phyloP scores from a whole-genome alignment of 2,797 vertebrate genomes.

The Botia kubotai region DNA sequence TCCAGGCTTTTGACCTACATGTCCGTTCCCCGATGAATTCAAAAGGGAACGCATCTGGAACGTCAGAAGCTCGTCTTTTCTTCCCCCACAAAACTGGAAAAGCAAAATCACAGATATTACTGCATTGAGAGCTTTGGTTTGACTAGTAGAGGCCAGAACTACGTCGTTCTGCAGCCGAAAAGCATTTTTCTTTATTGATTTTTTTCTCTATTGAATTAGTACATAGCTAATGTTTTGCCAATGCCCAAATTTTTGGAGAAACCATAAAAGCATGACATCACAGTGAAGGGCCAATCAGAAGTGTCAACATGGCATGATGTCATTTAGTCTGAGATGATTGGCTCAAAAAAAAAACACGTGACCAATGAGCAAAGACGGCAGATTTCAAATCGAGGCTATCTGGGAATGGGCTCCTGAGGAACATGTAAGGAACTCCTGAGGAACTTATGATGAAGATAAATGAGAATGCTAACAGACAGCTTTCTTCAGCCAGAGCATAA shows the following conservation, averaged over 20 bases:
- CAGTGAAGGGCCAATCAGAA: not conserved
- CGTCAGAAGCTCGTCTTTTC: not conserved
- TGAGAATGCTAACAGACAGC: not conserved
- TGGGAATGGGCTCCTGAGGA: too few species aligned
- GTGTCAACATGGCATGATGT: not conserved
- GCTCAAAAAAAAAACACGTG: not conserved
- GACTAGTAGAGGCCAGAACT: not conserved
- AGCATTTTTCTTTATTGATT: not conserved
- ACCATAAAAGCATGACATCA: not conserved
- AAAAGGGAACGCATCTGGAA: conserved; percentile 35
- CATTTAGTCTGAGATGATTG: not conserved
- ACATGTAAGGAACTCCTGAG: too few species aligned
- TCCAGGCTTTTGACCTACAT: conserved; percentile 41
- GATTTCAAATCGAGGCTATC: not conserved
- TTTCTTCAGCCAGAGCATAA: not conserved
- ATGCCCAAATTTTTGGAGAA: too few species aligned
- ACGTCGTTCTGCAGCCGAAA: not conserved
- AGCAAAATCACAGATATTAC: conserved; percentile 20
- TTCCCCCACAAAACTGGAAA: conserved; percentile 5
- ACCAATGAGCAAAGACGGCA: not conserved
- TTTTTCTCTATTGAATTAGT: too few species aligned
- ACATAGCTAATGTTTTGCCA: too few species aligned
- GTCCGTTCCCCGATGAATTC: conserved; percentile 21
- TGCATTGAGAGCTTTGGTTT: not conserved
- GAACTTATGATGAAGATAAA: not conserved